Evolutionary conservation across 2,888 invertebrate genomes (phyloP), one percentile per base, ranked within the genome.

Genomic region (Celastrina argiolus): DNA sequence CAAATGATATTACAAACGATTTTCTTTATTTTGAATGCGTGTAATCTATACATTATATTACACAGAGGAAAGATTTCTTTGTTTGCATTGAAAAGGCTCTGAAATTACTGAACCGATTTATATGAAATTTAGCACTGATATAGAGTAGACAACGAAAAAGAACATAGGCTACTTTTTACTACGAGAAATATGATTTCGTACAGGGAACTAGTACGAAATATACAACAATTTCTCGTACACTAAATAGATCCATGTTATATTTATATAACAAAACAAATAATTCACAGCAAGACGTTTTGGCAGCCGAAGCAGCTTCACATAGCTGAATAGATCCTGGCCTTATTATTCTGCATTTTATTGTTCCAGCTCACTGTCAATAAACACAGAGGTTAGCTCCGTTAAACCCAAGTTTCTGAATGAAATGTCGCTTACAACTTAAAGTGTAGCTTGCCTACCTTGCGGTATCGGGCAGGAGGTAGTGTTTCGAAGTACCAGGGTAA

Each of bases 331-430:
- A 45, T 45, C 45, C 51, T 26, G 51, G 51, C 51, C 51, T 51
- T 51, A 51, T 26, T 22, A 51, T 51, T 14, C 51, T 51, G 51
- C 51, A 51, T 51, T 51, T 51, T 51, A 51, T 51, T 51, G 51
- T 51, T 51, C 51, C 26, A 51, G 51, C 26, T 51, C 22, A 12
- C 51, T 6, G 51, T 51, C 51, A 51, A 51, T 51, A 51, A 51
- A 51, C 51, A 26, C 5, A 26, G 51, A 51, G 18, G 45, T 45
- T 10, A 45, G 45, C 18, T 51, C 14, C 12, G 12, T 26, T 5
- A 22, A 22, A 22, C 22, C 12, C 22, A 4, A 51, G 1, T 12
- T 22, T 4, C 51, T 51, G 51, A 51, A 51, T 51, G 51, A 51
- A 51, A 51, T 8, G 45, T 45, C 10, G 45, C 14, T 26, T 26